phyloP scores from a whole-genome alignment of 2,113 vertebrate genomes.

The Elephas maximus region DNA sequence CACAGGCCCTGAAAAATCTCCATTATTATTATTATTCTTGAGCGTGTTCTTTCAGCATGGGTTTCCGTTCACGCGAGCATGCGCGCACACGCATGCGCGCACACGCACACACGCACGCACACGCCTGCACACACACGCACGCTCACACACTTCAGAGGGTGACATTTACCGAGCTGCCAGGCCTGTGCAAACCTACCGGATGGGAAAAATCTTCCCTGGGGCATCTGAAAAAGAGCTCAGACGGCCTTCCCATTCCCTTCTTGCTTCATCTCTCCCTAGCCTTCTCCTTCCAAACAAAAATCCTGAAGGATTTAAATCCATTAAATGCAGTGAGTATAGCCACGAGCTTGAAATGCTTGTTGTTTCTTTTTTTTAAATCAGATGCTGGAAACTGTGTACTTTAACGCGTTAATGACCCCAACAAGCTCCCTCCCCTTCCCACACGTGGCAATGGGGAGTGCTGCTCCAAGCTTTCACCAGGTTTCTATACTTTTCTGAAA shows the following conservation, averaged over 20 bases:
- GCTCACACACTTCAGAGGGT: not conserved
- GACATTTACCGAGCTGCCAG: not conserved
- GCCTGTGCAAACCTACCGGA: not conserved
- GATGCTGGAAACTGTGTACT: not conserved
- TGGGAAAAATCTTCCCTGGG: not conserved
- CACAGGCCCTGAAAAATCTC: conserved; percentile 5
- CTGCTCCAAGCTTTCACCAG: not conserved
- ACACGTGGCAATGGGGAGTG: not conserved
- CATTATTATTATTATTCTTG: not conserved
- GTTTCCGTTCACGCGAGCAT: not conserved
- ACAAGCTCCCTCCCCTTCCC: no score
- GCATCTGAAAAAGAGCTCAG: conserved; percentile 42
- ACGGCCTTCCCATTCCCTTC: not conserved
- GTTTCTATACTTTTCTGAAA: not conserved
- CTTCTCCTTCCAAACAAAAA: conserved; percentile 60
- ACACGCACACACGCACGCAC: no score
- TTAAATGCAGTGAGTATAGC: not conserved
- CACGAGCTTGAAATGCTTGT: not conserved
- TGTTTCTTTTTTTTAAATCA: conserved; percentile 3
- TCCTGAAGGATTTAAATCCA: conserved; percentile 27
- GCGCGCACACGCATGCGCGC: not conserved
- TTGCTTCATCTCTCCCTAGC: not conserved
- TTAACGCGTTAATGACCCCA: not conserved
- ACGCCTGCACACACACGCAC: not conserved
- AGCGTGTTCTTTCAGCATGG: not conserved